phyloP scores from a whole-genome alignment of 1,140 invertebrate species.

The Latrodectus geometricus region DNA sequence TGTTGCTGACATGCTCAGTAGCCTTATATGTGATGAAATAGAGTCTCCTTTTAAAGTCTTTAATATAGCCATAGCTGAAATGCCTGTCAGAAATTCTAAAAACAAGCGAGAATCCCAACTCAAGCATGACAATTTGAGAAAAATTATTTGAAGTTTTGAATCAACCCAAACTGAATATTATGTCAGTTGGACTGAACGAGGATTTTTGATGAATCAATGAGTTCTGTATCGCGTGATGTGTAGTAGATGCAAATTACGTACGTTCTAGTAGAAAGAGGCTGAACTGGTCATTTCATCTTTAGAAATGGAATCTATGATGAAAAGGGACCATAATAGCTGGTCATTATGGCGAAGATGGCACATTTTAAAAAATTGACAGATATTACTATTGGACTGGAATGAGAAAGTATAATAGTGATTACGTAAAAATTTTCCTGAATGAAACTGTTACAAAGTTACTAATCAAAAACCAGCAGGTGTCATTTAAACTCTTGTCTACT shows the following conservation, averaged over 20 bases:
- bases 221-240: background rate
- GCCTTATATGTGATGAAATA: background rate
- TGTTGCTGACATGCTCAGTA: slow-evolving; percentile 67
- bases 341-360: background rate
- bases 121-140: slow-evolving; percentile 1
- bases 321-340: background rate
- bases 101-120: background rate
- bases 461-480: background rate
- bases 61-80: background rate
- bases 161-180: background rate
- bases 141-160: no score
- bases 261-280: no score
- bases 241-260: background rate
- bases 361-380: background rate
- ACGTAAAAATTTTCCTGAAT: background rate
- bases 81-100: background rate
- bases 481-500: background rate
- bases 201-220: slow-evolving; percentile 10
- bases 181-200: background rate
- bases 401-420: slow-evolving; percentile 3
- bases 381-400: slow-evolving; percentile 4
- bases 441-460: background rate
- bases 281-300: background rate
- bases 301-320: background rate
- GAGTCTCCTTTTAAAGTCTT: background rate